phyloP scores from a whole-genome alignment of 1,140 invertebrate species.

The Trachymyrmex septentrionalis region DNA sequence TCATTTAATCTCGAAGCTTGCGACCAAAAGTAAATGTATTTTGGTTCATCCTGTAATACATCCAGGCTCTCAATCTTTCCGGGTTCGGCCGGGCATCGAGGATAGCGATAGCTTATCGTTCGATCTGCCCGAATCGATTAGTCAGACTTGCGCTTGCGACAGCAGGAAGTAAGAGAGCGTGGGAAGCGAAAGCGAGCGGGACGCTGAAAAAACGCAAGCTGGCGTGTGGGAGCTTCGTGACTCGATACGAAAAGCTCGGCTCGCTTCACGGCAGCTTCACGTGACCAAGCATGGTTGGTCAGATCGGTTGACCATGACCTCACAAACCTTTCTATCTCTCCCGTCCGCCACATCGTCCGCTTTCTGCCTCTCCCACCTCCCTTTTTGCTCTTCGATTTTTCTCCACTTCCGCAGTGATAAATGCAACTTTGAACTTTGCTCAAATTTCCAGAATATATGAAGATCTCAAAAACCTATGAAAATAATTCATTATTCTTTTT shows the following conservation, averaged over 20 bases:
- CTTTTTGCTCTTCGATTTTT: not conserved
- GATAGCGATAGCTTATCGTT: slow-evolving; percentile 52
- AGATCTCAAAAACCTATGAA: not conserved
- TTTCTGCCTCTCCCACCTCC: not conserved
- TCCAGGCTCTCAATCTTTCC: not conserved
- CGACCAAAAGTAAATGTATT: not conserved
- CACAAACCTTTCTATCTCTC: slow-evolving; percentile 54
- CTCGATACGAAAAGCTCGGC: slow-evolving; percentile 59
- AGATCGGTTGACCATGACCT: slow-evolving; percentile 64
- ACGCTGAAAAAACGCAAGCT: slow-evolving; percentile 50
- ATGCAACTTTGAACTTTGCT: not conserved
- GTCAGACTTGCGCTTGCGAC: slow-evolving; percentile 38
- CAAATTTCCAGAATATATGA: not conserved
- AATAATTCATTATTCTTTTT: not conserved
- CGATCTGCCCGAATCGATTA: slow-evolving; percentile 61
- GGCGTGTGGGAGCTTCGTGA: slow-evolving; percentile 54
- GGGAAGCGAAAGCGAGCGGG: slow-evolving; percentile 50
- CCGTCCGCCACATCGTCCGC: slow-evolving; percentile 6
- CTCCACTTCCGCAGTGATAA: not conserved
- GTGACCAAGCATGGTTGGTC: slow-evolving; percentile 49
- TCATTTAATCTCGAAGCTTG: not conserved
- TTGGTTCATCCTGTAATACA: not conserved
- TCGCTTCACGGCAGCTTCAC: slow-evolving; percentile 35
- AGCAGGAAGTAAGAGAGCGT: slow-evolving; percentile 57
- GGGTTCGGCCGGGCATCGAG: slow-evolving; percentile 8